Conservation (phyloP, 2,797 vertebrate genomes). For the Picus viridis region DNA sequence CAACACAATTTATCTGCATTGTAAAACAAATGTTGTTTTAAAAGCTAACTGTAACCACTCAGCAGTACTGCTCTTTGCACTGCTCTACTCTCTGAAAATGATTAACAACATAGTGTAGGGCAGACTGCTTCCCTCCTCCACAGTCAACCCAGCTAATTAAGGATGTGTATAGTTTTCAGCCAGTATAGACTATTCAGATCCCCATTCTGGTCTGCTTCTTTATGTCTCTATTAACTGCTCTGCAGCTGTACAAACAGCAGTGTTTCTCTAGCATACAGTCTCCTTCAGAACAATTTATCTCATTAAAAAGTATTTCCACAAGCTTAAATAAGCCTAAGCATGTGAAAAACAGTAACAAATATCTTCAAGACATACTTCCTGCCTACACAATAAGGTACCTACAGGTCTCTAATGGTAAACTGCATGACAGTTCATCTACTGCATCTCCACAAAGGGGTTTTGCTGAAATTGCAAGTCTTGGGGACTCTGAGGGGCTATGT, state of each 20-base stretch:
- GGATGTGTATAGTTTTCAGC: conserved; percentile 51
- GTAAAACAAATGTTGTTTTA: background rate
- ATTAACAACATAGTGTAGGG: background rate
- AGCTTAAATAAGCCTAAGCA: background rate
- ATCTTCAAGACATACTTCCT: background rate
- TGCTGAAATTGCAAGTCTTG: background rate
- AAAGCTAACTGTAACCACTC: conserved; percentile 5
- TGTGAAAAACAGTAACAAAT: background rate
- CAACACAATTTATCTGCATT: background rate
- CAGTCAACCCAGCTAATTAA: conserved; percentile 8
- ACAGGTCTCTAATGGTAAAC: background rate
- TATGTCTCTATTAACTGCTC: conserved; percentile 43
- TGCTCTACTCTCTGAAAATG: conserved; percentile 22
- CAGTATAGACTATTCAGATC: conserved; percentile 44
- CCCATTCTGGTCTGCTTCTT: conserved; percentile 26
- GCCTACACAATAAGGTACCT: background rate
- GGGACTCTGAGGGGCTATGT: conserved; percentile 12
- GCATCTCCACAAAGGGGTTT: background rate
- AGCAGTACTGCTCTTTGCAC: background rate
- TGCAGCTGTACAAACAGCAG: conserved; percentile 66
- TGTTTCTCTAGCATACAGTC: conserved; percentile 16
- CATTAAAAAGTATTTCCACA: background rate
- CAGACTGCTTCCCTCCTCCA: conserved; percentile 30
- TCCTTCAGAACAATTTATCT: background rate
- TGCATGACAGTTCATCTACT: background rate